Evolutionary conservation across 2,113 vertebrate genomes (phyloP).

Genomic region (Hemiscyllium ocellatum): DNA sequence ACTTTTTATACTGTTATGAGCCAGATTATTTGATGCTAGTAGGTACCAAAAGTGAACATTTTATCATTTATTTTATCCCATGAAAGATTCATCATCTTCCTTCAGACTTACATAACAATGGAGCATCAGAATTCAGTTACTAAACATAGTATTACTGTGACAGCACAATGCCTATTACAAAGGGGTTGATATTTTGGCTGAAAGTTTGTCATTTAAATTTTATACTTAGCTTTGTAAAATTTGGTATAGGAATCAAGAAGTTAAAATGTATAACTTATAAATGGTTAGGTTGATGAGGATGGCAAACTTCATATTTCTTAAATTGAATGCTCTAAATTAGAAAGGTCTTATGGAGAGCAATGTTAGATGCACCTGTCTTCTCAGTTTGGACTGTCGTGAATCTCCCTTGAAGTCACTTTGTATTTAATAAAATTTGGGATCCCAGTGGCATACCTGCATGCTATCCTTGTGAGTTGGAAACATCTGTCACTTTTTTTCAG

Average conservation of each 20-base stretch:
- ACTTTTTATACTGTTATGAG: background rate
- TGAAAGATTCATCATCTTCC: constrained; percentile 3
- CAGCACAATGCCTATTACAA: background rate
- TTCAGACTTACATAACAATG: background rate
- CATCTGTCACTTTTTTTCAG: background rate
- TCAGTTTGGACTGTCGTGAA: background rate
- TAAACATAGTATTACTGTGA: background rate
- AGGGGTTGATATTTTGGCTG: background rate
- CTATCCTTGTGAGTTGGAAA: background rate
- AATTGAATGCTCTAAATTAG: background rate
- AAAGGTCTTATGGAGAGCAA: background rate
- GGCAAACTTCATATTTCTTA: background rate
- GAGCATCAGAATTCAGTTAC: background rate
- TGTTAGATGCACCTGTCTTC: background rate
- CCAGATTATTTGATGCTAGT: background rate
- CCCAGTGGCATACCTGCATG: background rate
- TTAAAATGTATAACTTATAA: background rate
- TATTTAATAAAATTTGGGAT: background rate
- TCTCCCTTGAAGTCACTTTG: background rate
- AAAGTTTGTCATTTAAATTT: background rate
- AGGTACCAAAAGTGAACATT: background rate
- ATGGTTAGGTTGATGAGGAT: background rate
- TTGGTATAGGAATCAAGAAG: background rate
- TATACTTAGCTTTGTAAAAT: background rate
- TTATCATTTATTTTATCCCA: background rate